Evolutionary conservation across 2,113 vertebrate species (phyloP), one percentile per base, ranked within the genome.

Genomic region (Cepphus grylle): DNA sequence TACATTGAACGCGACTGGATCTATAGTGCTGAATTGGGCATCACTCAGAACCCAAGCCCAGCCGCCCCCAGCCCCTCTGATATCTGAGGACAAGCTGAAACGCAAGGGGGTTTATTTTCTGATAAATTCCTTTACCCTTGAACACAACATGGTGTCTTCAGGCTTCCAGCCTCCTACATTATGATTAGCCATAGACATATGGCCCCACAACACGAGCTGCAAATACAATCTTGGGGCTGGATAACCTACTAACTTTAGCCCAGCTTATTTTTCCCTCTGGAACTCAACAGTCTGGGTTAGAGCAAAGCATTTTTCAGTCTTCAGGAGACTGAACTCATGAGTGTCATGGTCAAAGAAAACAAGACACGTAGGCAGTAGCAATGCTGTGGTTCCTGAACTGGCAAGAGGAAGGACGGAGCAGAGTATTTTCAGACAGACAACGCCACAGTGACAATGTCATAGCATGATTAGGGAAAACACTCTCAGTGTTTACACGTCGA

Each of bases 221-320:
- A 80, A 67, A 67, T 0, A 0, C n/a, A 69, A 17, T 17, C 23
- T 55, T 6, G 15, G 2, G 6, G 14, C 62, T 32, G 27, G 13
- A 14, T 43, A 73, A 58, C 25, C 16, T 43, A 20, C 21, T 40
- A 61, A 36, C 18, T 52, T 45, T 10, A 77, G 26, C 23, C 20
- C 49, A 45, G 17, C 29, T 36, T 73, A 36, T 58, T 73, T 34
- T 73, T 81, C 30, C 36, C 43, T 69, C 69, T 58, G 43, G 42
- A 94, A 84, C 15, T 42, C 59, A 86, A 42, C 7, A 71, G 26
- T 42, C 20, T 76, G 20, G 12, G 12, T 55, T n/a, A 67, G 22
- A 21, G 27, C 36, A 83, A 91, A 96, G 18, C n/a, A 38, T 38
- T 93, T 91, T 81, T 81, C 50, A 49, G 15, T 52, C 59, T 84